Base-by-base conservation (phyloP, 2,797 vertebrate genomes). In the Ctenopoma kingsleyae region DNA sequence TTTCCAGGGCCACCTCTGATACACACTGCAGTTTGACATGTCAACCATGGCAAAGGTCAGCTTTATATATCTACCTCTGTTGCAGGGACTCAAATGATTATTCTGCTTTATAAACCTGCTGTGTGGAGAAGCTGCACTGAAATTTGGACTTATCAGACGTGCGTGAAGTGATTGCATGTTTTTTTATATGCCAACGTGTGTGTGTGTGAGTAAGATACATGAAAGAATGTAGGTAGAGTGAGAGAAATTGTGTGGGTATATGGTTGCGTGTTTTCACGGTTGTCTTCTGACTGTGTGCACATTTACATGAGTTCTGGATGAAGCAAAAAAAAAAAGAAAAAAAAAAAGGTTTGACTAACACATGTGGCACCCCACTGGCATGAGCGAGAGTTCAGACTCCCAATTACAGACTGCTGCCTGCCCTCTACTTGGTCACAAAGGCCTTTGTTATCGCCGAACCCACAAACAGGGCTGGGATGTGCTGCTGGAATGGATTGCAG, bases 391-490 rank as follows among this genome's bases (percentile, higher is more conserved):
- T 89, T 90, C 86, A 89, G 86, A 85, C 85, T 92, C 71, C 88
- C 89, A 91, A 89, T 93, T 92, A 93, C 89, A 84, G 85, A 66
- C 73, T 76, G 71, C 87, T 68, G 87, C 80, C 86, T 87, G 89
- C 74, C 81, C 84, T 90, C 72, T 59, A 84, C 81, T 83, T 68
- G 83, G 76, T 78, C 89, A 91, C 88, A 92, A 88, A 93, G 87
- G 87, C 87, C 85, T 90, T 93, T 93, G 88, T 94, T 93, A 93
- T 94, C 90, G 32, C 71, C 40, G 76, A 80, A 75, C 73, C 76
- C 91, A 92, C 86, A 94, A 93, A 92, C 85, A 88, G 76, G 70
- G 84, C 51, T 60, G 61, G 82, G 62, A 82, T 75, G 73, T 63
- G 81, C 88, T 78, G 84, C 81, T 76, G 77, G 87, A 85, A 87